These are phyloP conservation scores for Bursaphelenchus mucronatus DNA, from an alignment of 1,140 invertebrate species.

Conservation along the genomic window DNA sequence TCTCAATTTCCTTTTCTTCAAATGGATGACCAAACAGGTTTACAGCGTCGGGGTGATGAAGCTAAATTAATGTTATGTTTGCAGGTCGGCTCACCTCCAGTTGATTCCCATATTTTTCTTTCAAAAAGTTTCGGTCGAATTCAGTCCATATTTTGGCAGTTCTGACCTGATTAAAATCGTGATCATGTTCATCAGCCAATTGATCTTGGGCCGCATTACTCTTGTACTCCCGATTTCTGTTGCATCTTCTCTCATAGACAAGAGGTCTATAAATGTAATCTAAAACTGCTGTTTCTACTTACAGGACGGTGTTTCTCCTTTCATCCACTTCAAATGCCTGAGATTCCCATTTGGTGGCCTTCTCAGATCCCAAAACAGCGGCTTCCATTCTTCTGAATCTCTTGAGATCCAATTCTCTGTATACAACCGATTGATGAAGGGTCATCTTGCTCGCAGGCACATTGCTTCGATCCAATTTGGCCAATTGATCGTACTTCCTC, in stretches of 20 bases:
- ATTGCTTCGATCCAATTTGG: not conserved
- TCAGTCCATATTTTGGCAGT: not conserved
- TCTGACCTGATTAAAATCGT: not conserved
- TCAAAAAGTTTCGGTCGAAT: not conserved
- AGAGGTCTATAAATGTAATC: not conserved
- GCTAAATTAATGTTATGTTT: not conserved
- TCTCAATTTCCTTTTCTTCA: not conserved
- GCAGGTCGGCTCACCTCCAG: not conserved
- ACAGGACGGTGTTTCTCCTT: no score
- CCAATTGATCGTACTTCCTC: conserved; percentile 1
- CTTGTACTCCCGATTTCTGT: not conserved
- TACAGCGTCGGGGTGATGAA: not conserved
- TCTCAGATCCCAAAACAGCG: not conserved
- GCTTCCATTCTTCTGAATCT: conserved; percentile 8
- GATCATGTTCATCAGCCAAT: not conserved
- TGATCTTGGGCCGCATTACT: not conserved
- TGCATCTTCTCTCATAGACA: conserved; percentile 1
- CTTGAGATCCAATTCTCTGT: conserved; percentile 3
- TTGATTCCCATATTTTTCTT: not conserved
- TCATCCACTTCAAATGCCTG: not conserved
- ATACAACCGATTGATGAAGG: not conserved
- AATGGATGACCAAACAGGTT: not conserved
- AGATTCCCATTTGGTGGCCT: not conserved
- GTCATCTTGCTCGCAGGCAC: not conserved
- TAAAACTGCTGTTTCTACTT: no score